Evolutionary conservation across 2,113 vertebrate genomes (phyloP).

Genomic region (Phyllostomus discolor): DNA sequence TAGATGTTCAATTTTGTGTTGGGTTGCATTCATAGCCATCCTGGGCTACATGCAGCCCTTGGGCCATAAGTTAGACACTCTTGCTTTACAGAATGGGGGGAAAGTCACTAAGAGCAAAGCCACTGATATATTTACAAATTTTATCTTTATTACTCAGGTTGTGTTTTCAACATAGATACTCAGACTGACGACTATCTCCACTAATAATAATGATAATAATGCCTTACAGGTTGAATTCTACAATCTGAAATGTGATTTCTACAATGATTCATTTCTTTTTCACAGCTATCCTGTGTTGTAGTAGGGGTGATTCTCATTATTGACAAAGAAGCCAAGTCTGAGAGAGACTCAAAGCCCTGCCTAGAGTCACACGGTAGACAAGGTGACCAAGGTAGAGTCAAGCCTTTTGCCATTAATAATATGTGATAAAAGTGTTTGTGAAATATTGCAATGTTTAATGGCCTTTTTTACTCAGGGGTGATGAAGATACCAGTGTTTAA

Average conservation of each 20-base stretch:
- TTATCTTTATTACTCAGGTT: neutral
- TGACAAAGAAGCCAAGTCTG: neutral
- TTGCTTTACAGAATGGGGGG: neutral
- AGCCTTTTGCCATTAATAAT: neutral
- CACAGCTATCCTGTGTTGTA: neutral
- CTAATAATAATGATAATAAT: neutral
- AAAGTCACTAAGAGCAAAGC: neutral
- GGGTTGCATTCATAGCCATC: too few relatives aligned
- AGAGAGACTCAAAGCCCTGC: neutral
- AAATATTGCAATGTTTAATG: neutral
- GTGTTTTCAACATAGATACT: neutral
- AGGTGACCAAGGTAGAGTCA: neutral
- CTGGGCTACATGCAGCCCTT: too few relatives aligned
- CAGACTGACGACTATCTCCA: neutral
- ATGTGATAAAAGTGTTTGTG: neutral
- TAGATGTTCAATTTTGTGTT: too few relatives aligned
- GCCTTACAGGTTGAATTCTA: neutral
- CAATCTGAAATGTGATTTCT: neutral
- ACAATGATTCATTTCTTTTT: neutral
- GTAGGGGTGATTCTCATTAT: neutral
- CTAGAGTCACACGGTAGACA: neutral
- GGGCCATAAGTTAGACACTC: too few relatives aligned
- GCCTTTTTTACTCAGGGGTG: neutral
- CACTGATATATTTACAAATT: neutral
- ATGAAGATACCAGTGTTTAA: neutral